Percentiles rank a stretch among this genome's conserved stretches.
Evolutionary conservation across 2,888 invertebrate species (phyloP).

Genomic region (Rhabditoides inermis): DNA sequence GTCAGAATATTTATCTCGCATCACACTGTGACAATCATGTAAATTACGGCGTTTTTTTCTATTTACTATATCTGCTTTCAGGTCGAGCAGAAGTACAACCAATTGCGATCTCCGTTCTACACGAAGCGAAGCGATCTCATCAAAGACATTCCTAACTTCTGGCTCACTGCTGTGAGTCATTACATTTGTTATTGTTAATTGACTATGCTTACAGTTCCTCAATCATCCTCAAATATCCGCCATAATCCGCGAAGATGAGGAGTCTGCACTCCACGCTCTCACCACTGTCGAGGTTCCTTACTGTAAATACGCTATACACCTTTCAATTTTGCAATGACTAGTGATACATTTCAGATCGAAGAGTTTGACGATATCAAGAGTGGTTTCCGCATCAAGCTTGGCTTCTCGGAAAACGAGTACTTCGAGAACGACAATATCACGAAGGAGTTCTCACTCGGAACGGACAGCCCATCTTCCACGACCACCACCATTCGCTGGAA

Average conservation of each 20-base stretch:
- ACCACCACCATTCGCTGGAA: slow-evolving; percentile 68
- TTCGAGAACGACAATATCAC: slow-evolving; percentile 72
- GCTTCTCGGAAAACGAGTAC: slow-evolving; percentile 73
- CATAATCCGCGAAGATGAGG: slow-evolving; percentile 73
- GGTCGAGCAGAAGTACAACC: slow-evolving; percentile 72
- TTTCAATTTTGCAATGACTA: too few relatives aligned
- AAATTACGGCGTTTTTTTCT: neutral
- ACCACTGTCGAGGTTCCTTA: slow-evolving; percentile 59
- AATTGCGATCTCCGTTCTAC: slow-evolving; percentile 69
- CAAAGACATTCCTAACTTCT: slow-evolving; percentile 71
- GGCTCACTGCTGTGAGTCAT: slow-evolving; percentile 70
- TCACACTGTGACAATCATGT: neutral
- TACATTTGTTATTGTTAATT: neutral
- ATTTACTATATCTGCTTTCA: slow-evolving; percentile 1
- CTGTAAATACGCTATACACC: too few relatives aligned
- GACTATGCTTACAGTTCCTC: slow-evolving; percentile 62
- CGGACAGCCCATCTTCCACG: slow-evolving; percentile 53
- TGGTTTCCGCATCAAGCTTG: slow-evolving; percentile 69
- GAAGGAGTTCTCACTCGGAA: slow-evolving; percentile 70
- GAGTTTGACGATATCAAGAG: slow-evolving; percentile 79
- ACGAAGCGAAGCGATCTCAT: slow-evolving; percentile 71
- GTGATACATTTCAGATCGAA: slow-evolving; percentile 63
- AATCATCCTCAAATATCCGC: slow-evolving; percentile 78
- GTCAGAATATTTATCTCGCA: neutral
- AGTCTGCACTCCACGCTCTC: slow-evolving; percentile 71